phyloP scores from a whole-genome alignment of 2,888 invertebrate genomes.

The Drosophila falleni region DNA sequence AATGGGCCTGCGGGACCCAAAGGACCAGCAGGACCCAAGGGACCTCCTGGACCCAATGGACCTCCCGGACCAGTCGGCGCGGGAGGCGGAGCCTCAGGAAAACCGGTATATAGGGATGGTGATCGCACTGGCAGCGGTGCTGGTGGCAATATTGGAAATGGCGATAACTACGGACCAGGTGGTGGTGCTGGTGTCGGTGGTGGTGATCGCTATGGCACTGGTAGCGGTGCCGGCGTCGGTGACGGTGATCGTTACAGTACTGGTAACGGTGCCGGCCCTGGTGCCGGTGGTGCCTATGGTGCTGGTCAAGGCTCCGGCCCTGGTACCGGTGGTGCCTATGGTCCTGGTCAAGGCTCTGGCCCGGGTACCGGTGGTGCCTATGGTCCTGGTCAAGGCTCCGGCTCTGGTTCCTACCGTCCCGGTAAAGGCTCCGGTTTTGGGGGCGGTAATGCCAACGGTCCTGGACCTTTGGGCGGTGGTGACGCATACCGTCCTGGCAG shows the following conservation, averaged over 20 bases:
- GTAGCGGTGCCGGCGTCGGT: constrained; percentile 59
- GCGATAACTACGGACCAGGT: constrained; percentile 47
- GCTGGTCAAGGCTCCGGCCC: constrained; percentile 40
- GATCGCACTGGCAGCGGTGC: constrained; percentile 58
- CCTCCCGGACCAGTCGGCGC: constrained; percentile 85
- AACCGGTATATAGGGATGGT: constrained; percentile 72
- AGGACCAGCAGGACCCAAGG: constrained; percentile 75
- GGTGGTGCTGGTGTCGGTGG: constrained; percentile 42
- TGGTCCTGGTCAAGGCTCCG: constrained; percentile 42
- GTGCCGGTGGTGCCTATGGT: constrained; percentile 34
- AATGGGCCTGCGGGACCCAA: constrained; percentile 83
- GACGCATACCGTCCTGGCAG: constrained; percentile 25
- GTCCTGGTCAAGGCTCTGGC: background rate
- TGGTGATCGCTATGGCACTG: constrained; percentile 30
- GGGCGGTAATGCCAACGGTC: constrained; percentile 31
- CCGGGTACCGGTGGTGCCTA: constrained; percentile 25
- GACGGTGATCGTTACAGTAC: constrained; percentile 27
- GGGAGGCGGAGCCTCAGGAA: constrained; percentile 83
- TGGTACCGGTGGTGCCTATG: constrained; percentile 21
- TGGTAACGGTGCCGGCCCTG: constrained; percentile 37
- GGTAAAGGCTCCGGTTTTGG: constrained; percentile 21
- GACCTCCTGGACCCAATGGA: constrained; percentile 80
- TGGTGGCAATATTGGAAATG: constrained; percentile 53
- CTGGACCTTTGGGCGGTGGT: constrained; percentile 27
- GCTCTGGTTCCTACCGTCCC: constrained; percentile 24